Evolutionary conservation across 2,888 invertebrate genomes (phyloP), one percentile per base, ranked within the genome.

Genomic region (Stenichneumon culpator): DNA sequence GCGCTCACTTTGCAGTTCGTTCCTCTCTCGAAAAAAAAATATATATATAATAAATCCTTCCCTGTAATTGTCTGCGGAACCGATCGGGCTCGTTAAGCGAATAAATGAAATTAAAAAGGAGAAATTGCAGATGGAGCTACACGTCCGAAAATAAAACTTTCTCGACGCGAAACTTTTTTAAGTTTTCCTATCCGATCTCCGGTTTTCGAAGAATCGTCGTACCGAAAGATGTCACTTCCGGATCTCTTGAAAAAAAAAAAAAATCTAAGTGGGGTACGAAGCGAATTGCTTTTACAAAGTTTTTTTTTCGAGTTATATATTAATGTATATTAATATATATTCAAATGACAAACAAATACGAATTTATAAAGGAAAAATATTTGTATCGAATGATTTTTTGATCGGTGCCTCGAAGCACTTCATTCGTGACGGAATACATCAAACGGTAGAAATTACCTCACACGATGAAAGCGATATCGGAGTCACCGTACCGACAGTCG

Each of bases 391-490:
- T 16, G 14, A 47, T 47, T 16, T 47, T 39, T 47, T 47, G 0
- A 47, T 47, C 16, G 44, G 0, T 32, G 32, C 14, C 25, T 25
- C 25, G 36, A 70, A 32, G 69, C n/a, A 60, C 44, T 79, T 36
- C 11, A 25, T 25, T 74, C 73, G 68, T 65, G 65, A 81, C 84
- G 82, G 68, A 50, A 70, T 47, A 74, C 57, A 75, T 82, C 50
- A 85, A 82, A 84, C 70, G 70, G 14, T 36, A 44, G 60, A 52
- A 85, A 85, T 85, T 85, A 85, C 82, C 85, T 85, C 85, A 85
- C 77, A 85, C 85, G 85, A 85, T 85, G 85, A 85, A 85, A 85
- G 85, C 83, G 85, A 85, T 77, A 82, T 85, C 85, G 63, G 28
- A 28, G 36, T 39, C 72, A 22, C 5, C 60, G 36, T 50, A 14